phyloP scores from a whole-genome alignment of 2,113 vertebrate genomes.

The Candoia aspera region DNA sequence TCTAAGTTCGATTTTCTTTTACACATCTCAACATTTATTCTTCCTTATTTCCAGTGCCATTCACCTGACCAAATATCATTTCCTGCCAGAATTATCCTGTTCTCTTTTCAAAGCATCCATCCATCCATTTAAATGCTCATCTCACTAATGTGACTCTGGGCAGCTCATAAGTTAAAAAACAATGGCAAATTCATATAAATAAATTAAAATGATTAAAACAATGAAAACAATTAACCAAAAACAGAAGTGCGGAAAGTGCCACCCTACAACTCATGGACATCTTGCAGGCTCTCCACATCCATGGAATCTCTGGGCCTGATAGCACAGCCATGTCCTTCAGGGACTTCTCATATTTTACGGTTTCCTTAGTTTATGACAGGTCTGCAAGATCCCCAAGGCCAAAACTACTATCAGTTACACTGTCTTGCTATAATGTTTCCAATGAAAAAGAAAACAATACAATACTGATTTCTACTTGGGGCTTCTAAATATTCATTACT shows the following conservation, averaged over 20 bases:
- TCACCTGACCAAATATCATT: constrained; percentile 38
- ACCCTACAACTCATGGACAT: not conserved
- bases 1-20: constrained; percentile 47
- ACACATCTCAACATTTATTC: constrained; percentile 52
- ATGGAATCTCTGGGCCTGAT: too few relatives aligned
- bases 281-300: not conserved
- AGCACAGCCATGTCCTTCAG: too few relatives aligned
- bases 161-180: not conserved
- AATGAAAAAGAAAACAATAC: not conserved
- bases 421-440: constrained; percentile 33
- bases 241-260: not conserved
- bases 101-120: constrained; percentile 30
- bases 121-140: not conserved
- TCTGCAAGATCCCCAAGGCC: constrained; percentile 27
- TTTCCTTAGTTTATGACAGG: constrained; percentile 37
- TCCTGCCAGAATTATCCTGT: constrained; percentile 29
- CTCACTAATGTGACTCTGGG: not conserved
- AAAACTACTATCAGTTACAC: constrained; percentile 36
- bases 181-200: not conserved
- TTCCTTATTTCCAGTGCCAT: constrained; percentile 11
- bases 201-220: not conserved
- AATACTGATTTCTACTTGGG: constrained; percentile 17
- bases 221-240: not conserved
- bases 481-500: constrained; percentile 43
- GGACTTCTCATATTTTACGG: constrained; percentile 19